phyloP scores from a whole-genome alignment of 2,797 vertebrate species.

The Enteromius trimaculatus region DNA sequence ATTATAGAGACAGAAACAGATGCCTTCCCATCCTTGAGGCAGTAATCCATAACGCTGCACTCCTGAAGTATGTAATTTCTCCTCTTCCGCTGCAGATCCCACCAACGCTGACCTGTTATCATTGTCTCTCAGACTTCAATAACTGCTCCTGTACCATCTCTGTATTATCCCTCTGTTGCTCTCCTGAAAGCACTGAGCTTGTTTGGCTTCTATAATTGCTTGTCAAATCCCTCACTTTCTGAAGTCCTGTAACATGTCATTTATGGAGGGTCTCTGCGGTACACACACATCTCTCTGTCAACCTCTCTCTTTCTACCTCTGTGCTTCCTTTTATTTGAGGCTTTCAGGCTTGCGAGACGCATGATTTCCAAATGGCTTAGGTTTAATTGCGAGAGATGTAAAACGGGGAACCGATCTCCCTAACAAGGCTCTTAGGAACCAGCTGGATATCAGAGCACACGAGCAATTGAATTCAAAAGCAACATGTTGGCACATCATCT shows the following conservation, averaged over 20 bases:
- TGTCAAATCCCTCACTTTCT: slow-evolving; percentile 60
- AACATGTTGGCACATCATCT: slow-evolving; percentile 8
- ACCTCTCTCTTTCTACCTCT: slow-evolving; percentile 19
- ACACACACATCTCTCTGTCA: slow-evolving; percentile 34
- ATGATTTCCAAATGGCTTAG: slow-evolving; percentile 15
- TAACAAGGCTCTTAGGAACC: slow-evolving; percentile 21
- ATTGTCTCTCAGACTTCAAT: slow-evolving; percentile 46
- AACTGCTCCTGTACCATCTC: slow-evolving; percentile 34
- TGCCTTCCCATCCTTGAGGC: slow-evolving; percentile 41
- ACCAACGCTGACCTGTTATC: slow-evolving; percentile 43
- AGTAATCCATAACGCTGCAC: slow-evolving; percentile 44
- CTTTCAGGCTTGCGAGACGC: slow-evolving; percentile 21
- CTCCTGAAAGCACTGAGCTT: slow-evolving; percentile 43
- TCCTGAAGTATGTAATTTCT: slow-evolving; percentile 41
- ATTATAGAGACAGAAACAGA: slow-evolving; percentile 43
- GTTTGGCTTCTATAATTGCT: slow-evolving; percentile 61
- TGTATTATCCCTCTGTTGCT: slow-evolving; percentile 33
- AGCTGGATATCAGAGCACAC: background rate
- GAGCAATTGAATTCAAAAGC: slow-evolving; percentile 16
- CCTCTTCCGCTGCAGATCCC: slow-evolving; percentile 38
- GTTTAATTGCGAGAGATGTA: background rate
- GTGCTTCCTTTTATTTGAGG: slow-evolving; percentile 22
- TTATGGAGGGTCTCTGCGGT: slow-evolving; percentile 53
- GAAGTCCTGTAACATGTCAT: slow-evolving; percentile 51
- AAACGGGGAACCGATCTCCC: slow-evolving; percentile 9